Evolutionary conservation across 2,797 vertebrate genomes (phyloP).

Genomic region (Coccyzus lansbergi): DNA sequence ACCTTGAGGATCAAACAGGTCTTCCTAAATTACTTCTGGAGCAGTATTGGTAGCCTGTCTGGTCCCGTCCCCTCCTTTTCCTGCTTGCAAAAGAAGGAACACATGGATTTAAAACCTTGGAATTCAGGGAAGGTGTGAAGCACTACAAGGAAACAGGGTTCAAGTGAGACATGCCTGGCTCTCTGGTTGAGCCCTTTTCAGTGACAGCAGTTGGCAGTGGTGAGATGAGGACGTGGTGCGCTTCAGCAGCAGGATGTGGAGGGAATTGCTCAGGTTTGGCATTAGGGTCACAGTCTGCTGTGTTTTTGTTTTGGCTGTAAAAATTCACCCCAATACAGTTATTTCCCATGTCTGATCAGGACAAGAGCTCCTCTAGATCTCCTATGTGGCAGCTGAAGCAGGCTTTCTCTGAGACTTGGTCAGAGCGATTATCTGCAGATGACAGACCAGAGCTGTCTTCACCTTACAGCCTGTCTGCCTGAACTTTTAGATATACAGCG

Average conservation of each 20-base stretch:
- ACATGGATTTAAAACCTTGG: background rate
- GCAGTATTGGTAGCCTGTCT: background rate
- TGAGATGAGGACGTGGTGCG: background rate
- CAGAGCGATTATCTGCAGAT: background rate
- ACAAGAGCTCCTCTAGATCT: background rate
- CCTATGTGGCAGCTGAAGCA: background rate
- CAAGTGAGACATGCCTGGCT: background rate
- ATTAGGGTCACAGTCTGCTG: background rate
- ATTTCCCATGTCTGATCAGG: fast-evolving
- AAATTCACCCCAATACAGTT: background rate
- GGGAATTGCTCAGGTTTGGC: background rate
- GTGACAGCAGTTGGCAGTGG: background rate
- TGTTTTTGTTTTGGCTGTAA: background rate
- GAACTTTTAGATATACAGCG: background rate
- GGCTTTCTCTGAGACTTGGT: background rate
- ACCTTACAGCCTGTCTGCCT: background rate
- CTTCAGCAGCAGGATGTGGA: background rate
- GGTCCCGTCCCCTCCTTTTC: background rate
- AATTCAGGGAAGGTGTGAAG: background rate
- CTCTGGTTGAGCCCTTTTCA: background rate
- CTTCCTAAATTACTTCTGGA: background rate
- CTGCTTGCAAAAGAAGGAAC: background rate
- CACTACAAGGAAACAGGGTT: background rate
- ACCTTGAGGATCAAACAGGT: background rate
- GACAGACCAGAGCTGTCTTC: background rate